Evolutionary conservation across 2,797 vertebrate species (phyloP).

Genomic region (Cichlasoma orientale): DNA sequence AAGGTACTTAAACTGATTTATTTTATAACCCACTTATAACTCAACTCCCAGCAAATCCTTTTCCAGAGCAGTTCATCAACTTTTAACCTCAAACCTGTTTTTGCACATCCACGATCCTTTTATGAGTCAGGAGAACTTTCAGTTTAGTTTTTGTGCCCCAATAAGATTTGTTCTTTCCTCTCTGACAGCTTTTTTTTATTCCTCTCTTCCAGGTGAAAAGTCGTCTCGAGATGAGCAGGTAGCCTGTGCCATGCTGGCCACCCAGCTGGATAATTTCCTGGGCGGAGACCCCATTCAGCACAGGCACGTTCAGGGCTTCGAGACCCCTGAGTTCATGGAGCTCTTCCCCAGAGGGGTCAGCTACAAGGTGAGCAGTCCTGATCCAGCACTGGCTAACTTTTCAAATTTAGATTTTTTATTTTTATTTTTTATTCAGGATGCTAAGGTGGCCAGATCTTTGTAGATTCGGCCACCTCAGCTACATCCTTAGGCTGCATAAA

Average conservation of each 20-base stretch:
- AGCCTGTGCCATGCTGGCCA: slow-evolving; percentile 88
- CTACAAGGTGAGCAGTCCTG: slow-evolving; percentile 84
- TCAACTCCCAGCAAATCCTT: not conserved
- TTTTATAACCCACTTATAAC: not conserved
- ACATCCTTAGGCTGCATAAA: not conserved
- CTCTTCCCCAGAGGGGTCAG: slow-evolving; percentile 89
- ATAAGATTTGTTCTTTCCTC: not conserved
- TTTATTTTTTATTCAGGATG: not conserved
- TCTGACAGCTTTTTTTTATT: not conserved
- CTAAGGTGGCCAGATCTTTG: rapidly evolving
- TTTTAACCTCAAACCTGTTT: not conserved
- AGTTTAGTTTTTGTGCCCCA: not conserved
- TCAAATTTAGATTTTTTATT: not conserved
- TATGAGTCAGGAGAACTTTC: too few species aligned
- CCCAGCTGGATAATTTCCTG: slow-evolving; percentile 88
- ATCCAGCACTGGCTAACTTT: not conserved
- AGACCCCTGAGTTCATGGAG: slow-evolving; percentile 87
- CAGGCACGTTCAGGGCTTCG: slow-evolving; percentile 88
- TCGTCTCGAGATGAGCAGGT: slow-evolving; percentile 89
- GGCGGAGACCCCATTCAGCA: slow-evolving; percentile 88
- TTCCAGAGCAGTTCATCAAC: not conserved
- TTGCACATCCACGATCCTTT: not conserved
- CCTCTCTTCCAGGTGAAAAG: slow-evolving; percentile 82
- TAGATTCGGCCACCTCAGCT: not conserved
- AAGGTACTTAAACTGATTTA: too few species aligned